phyloP scores from a whole-genome alignment of 2,888 invertebrate genomes.

The Embidobia sp. region DNA sequence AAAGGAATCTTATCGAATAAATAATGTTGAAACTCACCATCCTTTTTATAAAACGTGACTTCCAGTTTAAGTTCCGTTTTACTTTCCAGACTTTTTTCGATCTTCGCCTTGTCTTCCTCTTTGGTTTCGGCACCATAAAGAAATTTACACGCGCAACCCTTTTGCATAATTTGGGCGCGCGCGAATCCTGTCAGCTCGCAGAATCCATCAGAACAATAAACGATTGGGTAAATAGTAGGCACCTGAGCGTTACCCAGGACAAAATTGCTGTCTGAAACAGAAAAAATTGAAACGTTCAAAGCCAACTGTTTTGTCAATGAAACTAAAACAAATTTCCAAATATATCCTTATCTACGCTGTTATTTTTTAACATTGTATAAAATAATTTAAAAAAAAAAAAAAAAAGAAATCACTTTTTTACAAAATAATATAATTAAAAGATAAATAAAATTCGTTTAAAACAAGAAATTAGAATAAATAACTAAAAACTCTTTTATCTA shows the following conservation, averaged over 20 bases:
- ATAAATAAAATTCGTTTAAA: too few relatives aligned
- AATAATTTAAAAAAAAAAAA: too few relatives aligned
- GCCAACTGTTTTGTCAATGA: neutral
- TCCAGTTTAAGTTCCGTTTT: conserved; percentile 97
- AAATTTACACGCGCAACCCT: conserved; percentile 97
- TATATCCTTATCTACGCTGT: too few relatives aligned
- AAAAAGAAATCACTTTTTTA: too few relatives aligned
- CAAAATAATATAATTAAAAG: too few relatives aligned
- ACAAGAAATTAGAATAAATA: too few relatives aligned
- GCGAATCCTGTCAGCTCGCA: conserved; percentile 97
- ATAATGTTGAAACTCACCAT: conserved; percentile 84
- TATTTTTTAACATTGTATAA: too few relatives aligned
- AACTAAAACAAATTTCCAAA: conserved; percentile 5
- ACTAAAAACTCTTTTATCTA: too few relatives aligned
- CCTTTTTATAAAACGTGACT: conserved; percentile 97
- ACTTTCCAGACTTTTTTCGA: conserved; percentile 93
- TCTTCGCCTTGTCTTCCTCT: conserved; percentile 93
- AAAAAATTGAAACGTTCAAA: conserved; percentile 31
- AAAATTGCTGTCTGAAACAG: conserved; percentile 94
- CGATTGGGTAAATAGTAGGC: conserved; percentile 92
- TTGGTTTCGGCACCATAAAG: conserved; percentile 95
- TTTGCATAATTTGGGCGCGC: conserved; percentile 98
- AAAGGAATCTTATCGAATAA: too few relatives aligned
- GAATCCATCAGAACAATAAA: conserved; percentile 98
- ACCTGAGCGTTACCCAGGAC: conserved; percentile 98